Evolutionary conservation across 2,113 vertebrate genomes (phyloP).

Genomic region (Corythaeola cristata): DNA sequence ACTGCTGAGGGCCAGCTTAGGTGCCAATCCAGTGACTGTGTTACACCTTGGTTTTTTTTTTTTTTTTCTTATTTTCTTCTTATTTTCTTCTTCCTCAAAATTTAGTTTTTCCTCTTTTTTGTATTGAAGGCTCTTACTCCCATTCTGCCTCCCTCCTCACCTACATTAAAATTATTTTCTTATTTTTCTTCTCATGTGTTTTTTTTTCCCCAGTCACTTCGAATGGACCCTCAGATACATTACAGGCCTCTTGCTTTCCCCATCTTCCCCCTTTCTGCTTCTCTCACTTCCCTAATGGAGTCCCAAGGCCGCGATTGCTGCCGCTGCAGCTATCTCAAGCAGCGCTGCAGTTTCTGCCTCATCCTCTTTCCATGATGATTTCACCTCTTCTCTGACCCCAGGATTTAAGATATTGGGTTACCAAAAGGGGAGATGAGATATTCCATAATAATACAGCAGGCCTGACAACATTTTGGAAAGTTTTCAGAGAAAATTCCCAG

Average conservation of each 20-base stretch:
- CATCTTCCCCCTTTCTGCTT: not conserved
- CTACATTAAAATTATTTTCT: not conserved
- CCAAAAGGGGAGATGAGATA: not conserved
- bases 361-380: not conserved
- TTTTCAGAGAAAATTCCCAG: conserved; percentile 47
- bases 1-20: not conserved
- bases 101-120: not conserved
- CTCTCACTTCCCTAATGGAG: not conserved
- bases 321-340: not conserved
- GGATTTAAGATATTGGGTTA: not conserved
- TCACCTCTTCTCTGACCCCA: not conserved
- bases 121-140: not conserved
- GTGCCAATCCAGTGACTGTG: not conserved
- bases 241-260: not conserved
- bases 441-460: not conserved
- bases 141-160: not conserved
- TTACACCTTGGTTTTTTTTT: not conserved
- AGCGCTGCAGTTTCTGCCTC: not conserved
- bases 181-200: not conserved
- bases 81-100: not conserved
- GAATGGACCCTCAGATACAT: not conserved
- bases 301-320: not conserved
- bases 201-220: not conserved
- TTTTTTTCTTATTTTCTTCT: not conserved
- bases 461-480: not conserved